phyloP scores from a whole-genome alignment of 2,113 vertebrate species.

The Microtus ochrogaster region DNA sequence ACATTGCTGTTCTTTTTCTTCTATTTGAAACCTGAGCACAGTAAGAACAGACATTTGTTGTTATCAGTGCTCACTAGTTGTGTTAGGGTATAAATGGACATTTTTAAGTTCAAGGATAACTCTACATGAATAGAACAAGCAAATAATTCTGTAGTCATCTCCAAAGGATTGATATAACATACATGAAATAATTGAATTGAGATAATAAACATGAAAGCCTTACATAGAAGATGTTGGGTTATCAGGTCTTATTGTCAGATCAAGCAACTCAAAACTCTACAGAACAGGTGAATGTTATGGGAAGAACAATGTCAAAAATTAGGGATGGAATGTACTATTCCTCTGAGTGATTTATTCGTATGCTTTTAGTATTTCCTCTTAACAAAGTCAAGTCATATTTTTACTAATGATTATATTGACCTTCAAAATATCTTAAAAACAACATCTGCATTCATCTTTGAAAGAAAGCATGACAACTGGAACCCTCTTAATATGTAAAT shows the following conservation, averaged over 20 bases:
- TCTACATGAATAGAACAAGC: background rate
- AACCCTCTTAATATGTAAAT: background rate
- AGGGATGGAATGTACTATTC: background rate
- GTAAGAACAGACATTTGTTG: background rate
- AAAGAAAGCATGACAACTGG: background rate
- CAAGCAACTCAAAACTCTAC: background rate
- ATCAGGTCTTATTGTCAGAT: fast-evolving
- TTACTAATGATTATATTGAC: background rate
- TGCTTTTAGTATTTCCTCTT: background rate
- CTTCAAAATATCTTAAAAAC: background rate
- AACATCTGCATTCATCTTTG: background rate
- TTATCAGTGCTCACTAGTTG: background rate
- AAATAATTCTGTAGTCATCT: background rate
- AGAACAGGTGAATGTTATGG: background rate
- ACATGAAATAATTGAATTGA: background rate
- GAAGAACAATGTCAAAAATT: fast-evolving
- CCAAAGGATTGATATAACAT: background rate
- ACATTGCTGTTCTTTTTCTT: background rate
- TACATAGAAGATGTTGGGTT: background rate
- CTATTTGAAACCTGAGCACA: background rate
- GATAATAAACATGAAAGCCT: background rate
- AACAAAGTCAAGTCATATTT: background rate
- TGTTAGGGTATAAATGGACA: background rate
- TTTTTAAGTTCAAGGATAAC: background rate
- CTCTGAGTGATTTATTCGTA: background rate